Evolutionary conservation across 1,140 invertebrate species (phyloP).

Genomic region (Drosophila murphyi): DNA sequence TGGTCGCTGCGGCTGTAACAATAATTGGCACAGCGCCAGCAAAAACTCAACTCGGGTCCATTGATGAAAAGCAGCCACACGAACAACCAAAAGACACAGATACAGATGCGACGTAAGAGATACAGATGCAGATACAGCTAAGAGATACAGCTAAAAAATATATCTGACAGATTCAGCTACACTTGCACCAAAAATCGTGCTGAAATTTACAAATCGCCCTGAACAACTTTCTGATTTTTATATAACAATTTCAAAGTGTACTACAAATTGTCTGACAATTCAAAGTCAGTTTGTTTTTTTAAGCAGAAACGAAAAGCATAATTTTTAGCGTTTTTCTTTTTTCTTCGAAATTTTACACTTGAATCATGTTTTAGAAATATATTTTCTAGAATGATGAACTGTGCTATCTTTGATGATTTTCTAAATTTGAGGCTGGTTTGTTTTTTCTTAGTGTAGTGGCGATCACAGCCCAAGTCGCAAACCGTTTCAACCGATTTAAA

Average conservation of each 20-base stretch:
- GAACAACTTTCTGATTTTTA: too few species aligned
- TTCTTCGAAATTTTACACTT: too few species aligned
- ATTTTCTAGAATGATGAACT: too few species aligned
- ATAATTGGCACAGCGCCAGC: constrained; percentile 72
- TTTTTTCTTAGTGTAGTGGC: not conserved
- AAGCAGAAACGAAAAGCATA: too few species aligned
- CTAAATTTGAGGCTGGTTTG: not conserved
- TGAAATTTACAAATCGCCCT: too few species aligned
- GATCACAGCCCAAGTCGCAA: not conserved
- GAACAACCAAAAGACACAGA: constrained; percentile 18
- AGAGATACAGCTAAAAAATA: constrained; percentile 11
- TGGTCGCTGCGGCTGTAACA: constrained; percentile 29
- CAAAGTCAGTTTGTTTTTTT: too few species aligned
- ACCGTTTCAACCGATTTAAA: constrained; percentile 57
- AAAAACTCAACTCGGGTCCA: constrained; percentile 52
- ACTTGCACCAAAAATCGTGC: not conserved
- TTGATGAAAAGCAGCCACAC: constrained; percentile 73
- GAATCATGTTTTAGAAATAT: too few species aligned
- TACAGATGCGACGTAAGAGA: constrained; percentile 21
- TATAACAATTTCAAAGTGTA: too few species aligned
- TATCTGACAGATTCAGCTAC: constrained; percentile 19
- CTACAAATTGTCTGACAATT: too few species aligned
- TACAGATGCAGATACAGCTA: constrained; percentile 36
- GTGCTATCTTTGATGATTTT: too few species aligned
- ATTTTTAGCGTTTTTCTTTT: not conserved